phyloP scores from a whole-genome alignment of 2,797 vertebrate species.

The Rhinogobio ventralis region DNA sequence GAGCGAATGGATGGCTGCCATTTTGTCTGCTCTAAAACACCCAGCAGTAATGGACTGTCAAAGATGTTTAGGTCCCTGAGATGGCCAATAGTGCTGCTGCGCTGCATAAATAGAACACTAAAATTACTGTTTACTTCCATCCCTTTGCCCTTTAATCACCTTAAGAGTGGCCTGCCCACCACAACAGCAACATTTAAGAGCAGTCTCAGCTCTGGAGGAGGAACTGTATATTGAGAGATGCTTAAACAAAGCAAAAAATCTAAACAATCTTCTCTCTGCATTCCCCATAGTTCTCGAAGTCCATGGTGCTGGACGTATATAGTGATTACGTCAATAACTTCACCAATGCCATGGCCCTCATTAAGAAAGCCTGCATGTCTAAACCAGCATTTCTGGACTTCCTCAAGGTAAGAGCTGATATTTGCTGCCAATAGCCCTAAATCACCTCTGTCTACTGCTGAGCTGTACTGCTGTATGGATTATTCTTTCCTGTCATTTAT shows the following conservation, averaged over 20 bases:
- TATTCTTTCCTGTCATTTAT: not conserved
- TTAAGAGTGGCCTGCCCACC: constrained; percentile 40
- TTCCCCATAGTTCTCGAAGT: constrained; percentile 90
- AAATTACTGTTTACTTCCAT: constrained; percentile 66
- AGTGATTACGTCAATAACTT: constrained; percentile 98
- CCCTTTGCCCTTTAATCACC: constrained; percentile 63
- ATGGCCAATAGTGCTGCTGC: constrained; percentile 67
- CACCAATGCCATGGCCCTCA: constrained; percentile 92
- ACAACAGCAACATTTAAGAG: constrained; percentile 28
- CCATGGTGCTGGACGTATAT: constrained; percentile 95
- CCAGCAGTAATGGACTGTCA: constrained; percentile 69
- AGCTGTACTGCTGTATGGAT: not conserved
- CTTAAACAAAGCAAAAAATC: not conserved
- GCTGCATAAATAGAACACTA: constrained; percentile 65
- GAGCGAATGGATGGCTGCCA: constrained; percentile 64
- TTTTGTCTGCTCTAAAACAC: constrained; percentile 39
- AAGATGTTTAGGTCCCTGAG: constrained; percentile 64
- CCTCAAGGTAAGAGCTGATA: constrained; percentile 84
- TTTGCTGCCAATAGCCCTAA: constrained; percentile 35
- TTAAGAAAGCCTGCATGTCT: constrained; percentile 94
- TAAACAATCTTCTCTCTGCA: constrained; percentile 33
- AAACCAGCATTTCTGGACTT: constrained; percentile 94
- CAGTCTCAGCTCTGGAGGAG: not conserved
- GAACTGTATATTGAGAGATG: not conserved
- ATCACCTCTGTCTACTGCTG: not conserved